Conservation (phyloP, 2,888 invertebrate genomes). For the Bursaphelenchus okinawaensis region DNA sequence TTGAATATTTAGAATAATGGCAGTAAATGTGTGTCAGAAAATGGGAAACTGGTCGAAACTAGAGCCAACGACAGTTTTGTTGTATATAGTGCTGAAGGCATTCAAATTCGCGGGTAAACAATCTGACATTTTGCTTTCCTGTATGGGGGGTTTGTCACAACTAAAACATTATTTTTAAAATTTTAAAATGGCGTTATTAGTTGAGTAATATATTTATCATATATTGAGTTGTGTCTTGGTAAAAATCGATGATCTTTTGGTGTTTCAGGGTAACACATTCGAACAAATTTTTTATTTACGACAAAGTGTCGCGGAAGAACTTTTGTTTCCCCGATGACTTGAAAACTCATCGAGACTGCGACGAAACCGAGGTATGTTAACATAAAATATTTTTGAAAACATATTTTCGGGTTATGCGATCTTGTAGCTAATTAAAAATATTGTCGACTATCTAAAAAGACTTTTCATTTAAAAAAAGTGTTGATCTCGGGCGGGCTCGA, state of each 20-base stretch:
- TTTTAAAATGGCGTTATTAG: no score
- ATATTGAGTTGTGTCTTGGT: no score
- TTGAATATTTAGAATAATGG: no score
- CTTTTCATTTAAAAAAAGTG: no score
- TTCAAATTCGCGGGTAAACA: not conserved
- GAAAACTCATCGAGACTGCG: slow-evolving; percentile 13
- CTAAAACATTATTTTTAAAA: no score
- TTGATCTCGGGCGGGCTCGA: slow-evolving; percentile 55
- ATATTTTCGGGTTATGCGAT: no score
- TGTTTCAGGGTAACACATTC: not conserved
- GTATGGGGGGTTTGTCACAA: no score
- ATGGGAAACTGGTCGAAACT: not conserved
- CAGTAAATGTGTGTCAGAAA: not conserved
- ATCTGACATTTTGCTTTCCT: no score
- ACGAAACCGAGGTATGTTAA: not conserved
- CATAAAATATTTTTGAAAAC: no score
- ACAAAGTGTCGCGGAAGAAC: slow-evolving; percentile 1
- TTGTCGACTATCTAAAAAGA: not conserved
- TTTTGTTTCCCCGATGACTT: slow-evolving; percentile 10
- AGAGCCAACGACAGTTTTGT: not conserved
- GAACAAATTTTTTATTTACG: slow-evolving; percentile 11
- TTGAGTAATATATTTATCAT: no score
- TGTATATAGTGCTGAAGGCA: not conserved
- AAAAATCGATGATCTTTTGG: no score
- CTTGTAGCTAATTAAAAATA: no score